phyloP scores from a whole-genome alignment of 2,113 vertebrate species.

The Cathartes aura region DNA sequence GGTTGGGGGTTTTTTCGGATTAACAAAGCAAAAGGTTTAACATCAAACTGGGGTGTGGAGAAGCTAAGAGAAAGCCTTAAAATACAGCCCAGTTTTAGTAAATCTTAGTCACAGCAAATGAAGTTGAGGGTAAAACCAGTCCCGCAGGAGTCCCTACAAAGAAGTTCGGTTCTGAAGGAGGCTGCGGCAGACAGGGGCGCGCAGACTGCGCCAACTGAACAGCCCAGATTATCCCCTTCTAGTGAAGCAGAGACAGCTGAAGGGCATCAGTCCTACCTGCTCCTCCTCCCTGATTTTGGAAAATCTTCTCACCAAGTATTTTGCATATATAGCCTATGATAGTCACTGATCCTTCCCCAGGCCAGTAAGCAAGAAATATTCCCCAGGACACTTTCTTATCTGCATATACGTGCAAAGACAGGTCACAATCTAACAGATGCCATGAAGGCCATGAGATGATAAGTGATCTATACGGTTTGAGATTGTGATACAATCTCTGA shows the following conservation, averaged over 20 bases:
- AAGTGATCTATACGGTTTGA: neutral
- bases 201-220: accelerated
- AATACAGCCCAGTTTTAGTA: neutral
- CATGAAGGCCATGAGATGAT: neutral
- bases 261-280: neutral
- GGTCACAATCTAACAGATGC: neutral
- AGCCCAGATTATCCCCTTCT: neutral
- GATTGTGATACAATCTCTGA: neutral
- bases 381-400: neutral
- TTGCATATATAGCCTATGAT: neutral
- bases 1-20: neutral
- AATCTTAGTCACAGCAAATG: neutral
- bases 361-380: neutral
- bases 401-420: neutral
- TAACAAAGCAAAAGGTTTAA: neutral
- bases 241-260: neutral
- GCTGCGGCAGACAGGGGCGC: accelerated
- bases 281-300: neutral
- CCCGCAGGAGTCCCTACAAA: neutral
- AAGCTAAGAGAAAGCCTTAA: neutral
- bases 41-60: neutral
- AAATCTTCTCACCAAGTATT: neutral
- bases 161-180: neutral
- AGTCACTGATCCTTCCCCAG: neutral
- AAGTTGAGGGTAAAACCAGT: neutral